These are phyloP conservation scores for Bos javanicus DNA, from an alignment of 2,113 vertebrate species.

Conservation along the genomic window DNA sequence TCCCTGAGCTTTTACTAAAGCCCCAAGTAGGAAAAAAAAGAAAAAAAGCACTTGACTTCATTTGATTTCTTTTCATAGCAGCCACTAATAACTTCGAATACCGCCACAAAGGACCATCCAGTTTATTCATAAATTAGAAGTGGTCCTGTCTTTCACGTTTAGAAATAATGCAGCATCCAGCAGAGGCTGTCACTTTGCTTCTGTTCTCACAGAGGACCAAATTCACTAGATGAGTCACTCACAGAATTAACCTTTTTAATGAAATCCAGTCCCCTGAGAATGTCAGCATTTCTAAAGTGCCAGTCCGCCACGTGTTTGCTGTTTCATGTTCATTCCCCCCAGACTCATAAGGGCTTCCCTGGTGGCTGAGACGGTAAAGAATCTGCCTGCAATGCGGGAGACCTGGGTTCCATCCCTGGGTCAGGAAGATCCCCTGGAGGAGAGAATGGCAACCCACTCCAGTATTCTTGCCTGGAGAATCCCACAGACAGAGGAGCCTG, in stretches of 20 bases:
- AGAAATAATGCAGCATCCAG: background rate
- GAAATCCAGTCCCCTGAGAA: no score
- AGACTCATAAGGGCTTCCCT: background rate
- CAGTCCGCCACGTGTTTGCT: accelerated
- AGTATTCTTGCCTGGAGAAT: background rate
- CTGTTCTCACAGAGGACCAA: no score
- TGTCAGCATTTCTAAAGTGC: background rate
- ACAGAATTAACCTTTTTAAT: background rate
- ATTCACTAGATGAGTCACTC: background rate
- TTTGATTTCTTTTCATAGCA: background rate
- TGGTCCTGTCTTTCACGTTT: background rate
- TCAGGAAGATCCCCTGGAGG: background rate
- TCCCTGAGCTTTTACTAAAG: background rate
- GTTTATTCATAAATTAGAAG: background rate
- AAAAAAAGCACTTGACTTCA: background rate
- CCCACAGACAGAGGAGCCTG: background rate
- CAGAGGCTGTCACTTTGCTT: background rate
- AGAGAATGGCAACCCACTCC: background rate
- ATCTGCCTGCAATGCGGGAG: background rate
- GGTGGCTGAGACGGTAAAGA: background rate
- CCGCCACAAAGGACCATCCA: background rate
- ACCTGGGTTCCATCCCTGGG: background rate
- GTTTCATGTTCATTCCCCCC: background rate
- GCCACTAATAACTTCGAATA: background rate
- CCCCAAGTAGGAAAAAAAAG: background rate